Evolutionary conservation across 2,797 vertebrate genomes (phyloP), one percentile per base, ranked within the genome.

Genomic region (Rhodeus uyekii): DNA sequence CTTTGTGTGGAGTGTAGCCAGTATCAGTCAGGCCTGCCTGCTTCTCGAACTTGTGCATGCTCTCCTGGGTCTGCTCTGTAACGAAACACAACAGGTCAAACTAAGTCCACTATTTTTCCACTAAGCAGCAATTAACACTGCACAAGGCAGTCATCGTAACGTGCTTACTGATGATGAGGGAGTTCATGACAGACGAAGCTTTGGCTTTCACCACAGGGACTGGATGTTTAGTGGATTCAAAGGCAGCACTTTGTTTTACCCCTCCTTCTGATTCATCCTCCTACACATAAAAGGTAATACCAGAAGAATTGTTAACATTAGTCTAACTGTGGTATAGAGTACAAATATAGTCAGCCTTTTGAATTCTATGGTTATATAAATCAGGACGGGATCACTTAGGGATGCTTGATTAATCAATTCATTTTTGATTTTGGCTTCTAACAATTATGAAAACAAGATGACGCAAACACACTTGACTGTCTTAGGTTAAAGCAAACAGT

Each of bases 1-100:
- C 97, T 89, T 97, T 98, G 92, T 96, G 96, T 16, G 97, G 98
- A 36, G 95, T 95, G 90, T 98, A 99, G 27, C 95, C 95, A 14
- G 95, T 93, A 55, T 96, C 97, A 50, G 95, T 96, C 92, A 99
- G 94, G 34, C 98, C 97, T 60, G 96, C 96, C 90, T 96, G 96
- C 88, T 97, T 95, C 89, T 98, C 97, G 86, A 99, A 99, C 85
- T 85, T 96, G 68, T 97, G 96, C 72, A 99, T 95, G 92, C 92
- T 98, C 89, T 99, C 96, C 71, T 98, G 96, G 58, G 94, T 96
- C 88, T 98, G 95, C 89, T 95, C 98, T 99, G 39, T 4, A 44
- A 89, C 0, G 4, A 2, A 42, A 53, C 4, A 2, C 13, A 46
- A 22, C 5, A 13, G 19, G 18, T 74, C 24, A 19, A 48, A 48